Percentiles rank a stretch among this genome's conserved stretches.
Evolutionary conservation across 2,888 invertebrate species (phyloP).

Genomic region (Ryuthela nishihirai): DNA sequence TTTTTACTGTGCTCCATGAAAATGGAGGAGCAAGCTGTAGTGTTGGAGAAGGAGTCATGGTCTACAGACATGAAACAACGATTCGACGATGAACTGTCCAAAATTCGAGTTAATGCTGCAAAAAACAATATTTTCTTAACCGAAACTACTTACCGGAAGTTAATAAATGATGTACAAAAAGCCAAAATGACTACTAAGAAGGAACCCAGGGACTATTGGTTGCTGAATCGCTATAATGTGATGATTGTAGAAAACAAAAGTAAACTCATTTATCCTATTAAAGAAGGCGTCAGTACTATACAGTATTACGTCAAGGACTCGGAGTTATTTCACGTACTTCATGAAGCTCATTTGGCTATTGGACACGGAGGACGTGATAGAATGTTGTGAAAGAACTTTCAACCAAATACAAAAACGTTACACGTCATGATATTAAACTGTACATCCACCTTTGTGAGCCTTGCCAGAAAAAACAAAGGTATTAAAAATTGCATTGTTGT

Average conservation of each 20-base stretch:
- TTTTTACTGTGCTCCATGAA: conserved; percentile 6
- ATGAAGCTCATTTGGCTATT: conserved; percentile 11
- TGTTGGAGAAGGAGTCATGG: conserved; percentile 3
- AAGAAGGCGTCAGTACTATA: not conserved
- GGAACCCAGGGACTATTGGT: conserved; percentile 3
- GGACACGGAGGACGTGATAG: conserved; percentile 16
- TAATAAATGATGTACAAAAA: not conserved
- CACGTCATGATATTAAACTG: conserved; percentile 12
- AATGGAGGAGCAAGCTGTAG: conserved; percentile 9
- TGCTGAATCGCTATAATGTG: conserved; percentile 4
- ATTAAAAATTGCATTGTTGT: conserved; percentile 19
- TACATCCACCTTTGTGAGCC: conserved; percentile 22
- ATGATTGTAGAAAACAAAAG: not conserved
- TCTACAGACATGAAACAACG: not conserved
- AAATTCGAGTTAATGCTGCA: conserved; percentile 2
- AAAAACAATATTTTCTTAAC: not conserved
- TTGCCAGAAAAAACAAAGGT: conserved; percentile 20
- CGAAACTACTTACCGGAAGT: not conserved
- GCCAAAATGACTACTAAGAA: conserved; percentile 4
- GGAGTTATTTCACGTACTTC: conserved; percentile 12
- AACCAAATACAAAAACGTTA: conserved; percentile 18
- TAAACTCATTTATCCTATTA: conserved; percentile 1
- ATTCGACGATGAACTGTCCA: conserved; percentile 5
- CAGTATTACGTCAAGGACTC: not conserved
- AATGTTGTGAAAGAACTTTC: conserved; percentile 20